These are phyloP conservation scores for Camponotus fellah DNA, from an alignment of 2,888 invertebrate genomes.

Conservation along the genomic window DNA sequence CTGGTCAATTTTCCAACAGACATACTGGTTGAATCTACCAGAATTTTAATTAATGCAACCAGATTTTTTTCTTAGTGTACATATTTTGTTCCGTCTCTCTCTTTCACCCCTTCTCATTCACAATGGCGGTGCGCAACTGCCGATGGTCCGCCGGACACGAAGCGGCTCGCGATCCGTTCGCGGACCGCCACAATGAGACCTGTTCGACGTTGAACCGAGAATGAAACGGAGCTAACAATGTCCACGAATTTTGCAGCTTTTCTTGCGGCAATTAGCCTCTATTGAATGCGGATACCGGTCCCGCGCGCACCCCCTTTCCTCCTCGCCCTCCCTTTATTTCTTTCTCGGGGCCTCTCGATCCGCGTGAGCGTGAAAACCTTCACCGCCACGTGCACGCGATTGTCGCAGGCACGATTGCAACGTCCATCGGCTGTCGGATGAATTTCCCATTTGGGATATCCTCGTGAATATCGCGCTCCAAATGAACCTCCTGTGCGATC, in stretches of 20 bases:
- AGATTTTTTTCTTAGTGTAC: too few relatives aligned
- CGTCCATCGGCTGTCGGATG: constrained; percentile 73
- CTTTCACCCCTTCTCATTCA: constrained; percentile 34
- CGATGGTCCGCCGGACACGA: constrained; percentile 36
- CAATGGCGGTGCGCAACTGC: constrained; percentile 21
- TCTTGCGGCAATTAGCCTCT: constrained; percentile 75
- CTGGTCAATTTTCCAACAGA: too few relatives aligned
- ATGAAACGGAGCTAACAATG: constrained; percentile 70
- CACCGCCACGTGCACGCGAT: constrained; percentile 72
- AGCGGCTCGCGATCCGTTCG: constrained; percentile 40
- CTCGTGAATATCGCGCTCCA: constrained; percentile 48
- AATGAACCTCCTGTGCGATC: constrained; percentile 47
- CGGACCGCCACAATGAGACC: constrained; percentile 56
- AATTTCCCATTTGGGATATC: constrained; percentile 68
- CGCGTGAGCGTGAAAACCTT: constrained; percentile 59
- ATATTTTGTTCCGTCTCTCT: background rate
- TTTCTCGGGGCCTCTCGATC: constrained; percentile 35
- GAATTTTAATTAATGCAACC: too few relatives aligned
- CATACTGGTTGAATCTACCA: too few relatives aligned
- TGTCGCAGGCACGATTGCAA: constrained; percentile 43
- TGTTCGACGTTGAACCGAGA: constrained; percentile 63
- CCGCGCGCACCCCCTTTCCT: constrained; percentile 53
- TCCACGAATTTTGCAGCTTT: constrained; percentile 75
- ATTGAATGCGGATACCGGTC: constrained; percentile 70
- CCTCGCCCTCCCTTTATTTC: constrained; percentile 28